Percentiles rank a stretch among this genome's conserved stretches.
Evolutionary conservation across 1,140 invertebrate species (phyloP).

Genomic region (Callitettix versicolor): DNA sequence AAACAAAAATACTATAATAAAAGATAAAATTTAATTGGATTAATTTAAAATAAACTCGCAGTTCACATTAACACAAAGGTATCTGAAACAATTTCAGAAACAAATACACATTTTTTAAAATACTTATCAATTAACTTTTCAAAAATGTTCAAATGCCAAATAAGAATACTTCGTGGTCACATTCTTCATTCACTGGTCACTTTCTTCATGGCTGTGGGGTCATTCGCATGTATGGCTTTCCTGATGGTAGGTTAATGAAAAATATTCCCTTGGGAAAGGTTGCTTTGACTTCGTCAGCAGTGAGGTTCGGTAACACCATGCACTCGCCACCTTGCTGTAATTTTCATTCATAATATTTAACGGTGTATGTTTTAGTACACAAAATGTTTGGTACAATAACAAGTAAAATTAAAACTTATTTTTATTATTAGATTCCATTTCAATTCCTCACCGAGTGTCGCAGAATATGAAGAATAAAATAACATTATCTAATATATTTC

Average conservation of each 20-base stretch:
- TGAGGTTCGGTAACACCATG: conserved; percentile 73
- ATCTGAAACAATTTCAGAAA: too few species aligned
- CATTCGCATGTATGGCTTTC: conserved; percentile 65
- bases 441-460: too few species aligned
- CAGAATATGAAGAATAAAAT: background rate
- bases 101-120: too few species aligned
- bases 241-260: conserved; percentile 62
- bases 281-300: conserved; percentile 49
- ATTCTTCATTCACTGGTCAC: too few species aligned
- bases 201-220: conserved; percentile 36
- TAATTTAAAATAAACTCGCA: too few species aligned
- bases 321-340: conserved; percentile 58
- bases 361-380: background rate
- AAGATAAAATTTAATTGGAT: too few species aligned
- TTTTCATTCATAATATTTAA: conserved; percentile 4
- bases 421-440: background rate
- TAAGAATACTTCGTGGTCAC: too few species aligned
- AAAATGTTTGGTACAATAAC: background rate
- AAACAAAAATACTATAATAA: too few species aligned
- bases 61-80: too few species aligned
- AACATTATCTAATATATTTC: background rate
- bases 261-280: conserved; percentile 59
- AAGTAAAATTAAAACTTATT: background rate
- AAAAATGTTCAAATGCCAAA: too few species aligned
- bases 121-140: too few species aligned